Evolutionary conservation across 2,113 vertebrate species (phyloP).

Genomic region (Oostethus manadensis): DNA sequence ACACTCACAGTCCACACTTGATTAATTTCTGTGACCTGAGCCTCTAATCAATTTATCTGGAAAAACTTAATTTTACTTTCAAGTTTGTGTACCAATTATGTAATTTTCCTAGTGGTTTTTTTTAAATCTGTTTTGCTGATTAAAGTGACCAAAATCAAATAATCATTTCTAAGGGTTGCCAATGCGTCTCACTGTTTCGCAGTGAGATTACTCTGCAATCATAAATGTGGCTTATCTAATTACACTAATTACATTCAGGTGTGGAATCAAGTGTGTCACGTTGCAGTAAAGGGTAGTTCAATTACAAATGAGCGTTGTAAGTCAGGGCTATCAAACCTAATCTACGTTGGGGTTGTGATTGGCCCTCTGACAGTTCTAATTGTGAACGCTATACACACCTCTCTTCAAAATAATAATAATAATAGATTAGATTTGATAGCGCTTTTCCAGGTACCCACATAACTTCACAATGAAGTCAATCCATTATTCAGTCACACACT

Average conservation of each 20-base stretch:
- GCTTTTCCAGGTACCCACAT: no score
- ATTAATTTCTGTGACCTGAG: slow-evolving; percentile 40
- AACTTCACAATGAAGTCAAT: no score
- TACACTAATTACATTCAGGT: slow-evolving; percentile 46
- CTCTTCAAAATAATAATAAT: no score
- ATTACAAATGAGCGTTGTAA: slow-evolving; percentile 19
- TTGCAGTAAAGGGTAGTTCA: slow-evolving; percentile 25
- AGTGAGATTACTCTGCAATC: slow-evolving; percentile 29
- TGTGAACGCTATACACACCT: no score
- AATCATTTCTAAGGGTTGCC: slow-evolving; percentile 31
- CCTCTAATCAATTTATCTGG: slow-evolving; percentile 32
- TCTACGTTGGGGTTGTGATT: no score
- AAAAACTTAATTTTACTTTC: slow-evolving; percentile 28
- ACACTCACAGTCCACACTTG: slow-evolving; percentile 5
- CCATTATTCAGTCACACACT: no score
- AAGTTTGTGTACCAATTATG: slow-evolving; percentile 38
- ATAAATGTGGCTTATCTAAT: slow-evolving; percentile 46
- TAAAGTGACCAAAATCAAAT: slow-evolving; percentile 31
- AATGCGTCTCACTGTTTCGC: slow-evolving; percentile 51
- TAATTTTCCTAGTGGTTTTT: slow-evolving; percentile 22
- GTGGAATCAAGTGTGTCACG: slow-evolving; percentile 18
- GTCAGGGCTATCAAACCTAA: no score
- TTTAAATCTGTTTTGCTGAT: slow-evolving; percentile 46
- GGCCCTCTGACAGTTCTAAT: no score
- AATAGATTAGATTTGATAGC: no score